Conservation (phyloP, 2,113 vertebrate genomes). For the Telmatochromis bifrenatus region DNA sequence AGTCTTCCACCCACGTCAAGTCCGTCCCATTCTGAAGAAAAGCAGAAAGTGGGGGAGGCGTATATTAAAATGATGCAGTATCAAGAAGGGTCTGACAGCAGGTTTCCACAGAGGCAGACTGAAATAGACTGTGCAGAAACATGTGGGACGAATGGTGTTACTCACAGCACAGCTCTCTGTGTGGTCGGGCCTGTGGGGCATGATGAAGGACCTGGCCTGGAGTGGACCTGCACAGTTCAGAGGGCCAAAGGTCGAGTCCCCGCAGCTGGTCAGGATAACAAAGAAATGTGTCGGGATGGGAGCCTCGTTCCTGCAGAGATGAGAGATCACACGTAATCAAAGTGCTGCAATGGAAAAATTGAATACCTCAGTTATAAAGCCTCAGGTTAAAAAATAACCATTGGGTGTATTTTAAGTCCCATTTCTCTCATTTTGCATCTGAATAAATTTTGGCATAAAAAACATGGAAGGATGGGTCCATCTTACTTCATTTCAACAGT, state of each 20-base stretch:
- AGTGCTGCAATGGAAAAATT: neutral
- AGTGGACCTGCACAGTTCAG: conserved; percentile 68
- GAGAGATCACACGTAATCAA: neutral
- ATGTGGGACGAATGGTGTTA: conserved; percentile 10
- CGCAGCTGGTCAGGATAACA: conserved; percentile 86
- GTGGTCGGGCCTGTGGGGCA: conserved; percentile 85
- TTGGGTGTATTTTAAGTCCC: rapidly evolving
- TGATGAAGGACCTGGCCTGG: conserved; percentile 76
- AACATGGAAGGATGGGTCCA: neutral
- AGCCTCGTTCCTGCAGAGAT: conserved; percentile 63
- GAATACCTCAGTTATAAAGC: neutral
- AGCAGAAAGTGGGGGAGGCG: neutral
- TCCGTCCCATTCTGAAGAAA: conserved; percentile 60
- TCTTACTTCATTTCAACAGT: neutral
- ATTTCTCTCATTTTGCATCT: neutral
- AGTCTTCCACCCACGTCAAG: conserved; percentile 77
- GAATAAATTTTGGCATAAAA: neutral
- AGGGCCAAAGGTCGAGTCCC: conserved; percentile 55
- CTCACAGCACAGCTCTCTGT: conserved; percentile 87
- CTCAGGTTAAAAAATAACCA: neutral
- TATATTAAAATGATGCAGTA: neutral
- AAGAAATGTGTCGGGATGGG: conserved; percentile 88
- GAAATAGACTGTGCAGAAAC: neutral
- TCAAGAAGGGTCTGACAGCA: neutral
- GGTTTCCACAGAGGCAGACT: neutral